These are phyloP conservation scores for Adoxophyes honmai DNA, from an alignment of 1,140 invertebrate species.

Conservation along the genomic window DNA sequence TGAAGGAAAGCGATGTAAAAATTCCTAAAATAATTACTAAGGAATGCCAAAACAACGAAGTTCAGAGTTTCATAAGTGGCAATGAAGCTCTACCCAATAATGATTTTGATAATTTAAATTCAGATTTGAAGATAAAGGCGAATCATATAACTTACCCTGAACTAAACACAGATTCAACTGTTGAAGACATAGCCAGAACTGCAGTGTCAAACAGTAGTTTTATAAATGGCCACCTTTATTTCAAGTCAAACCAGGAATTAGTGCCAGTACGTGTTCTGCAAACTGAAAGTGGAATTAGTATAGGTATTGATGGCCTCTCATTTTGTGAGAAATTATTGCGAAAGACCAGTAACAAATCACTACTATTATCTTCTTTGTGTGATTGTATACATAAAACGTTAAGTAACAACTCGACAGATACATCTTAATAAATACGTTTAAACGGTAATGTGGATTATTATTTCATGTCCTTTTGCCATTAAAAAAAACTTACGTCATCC, in stretches of 20 bases:
- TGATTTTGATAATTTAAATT: too few relatives aligned
- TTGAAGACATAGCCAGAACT: too few relatives aligned
- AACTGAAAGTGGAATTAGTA: conserved; percentile 21
- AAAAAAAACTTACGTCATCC: too few relatives aligned
- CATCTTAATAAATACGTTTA: too few relatives aligned
- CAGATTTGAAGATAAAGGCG: too few relatives aligned
- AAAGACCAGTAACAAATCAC: background rate
- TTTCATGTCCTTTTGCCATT: too few relatives aligned
- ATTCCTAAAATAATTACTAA: conserved; percentile 19
- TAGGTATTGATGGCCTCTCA: conserved; percentile 26
- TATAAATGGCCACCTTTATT: conserved; percentile 27
- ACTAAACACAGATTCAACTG: too few relatives aligned
- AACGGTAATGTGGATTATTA: too few relatives aligned
- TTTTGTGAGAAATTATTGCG: conserved; percentile 26
- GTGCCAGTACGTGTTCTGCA: conserved; percentile 31
- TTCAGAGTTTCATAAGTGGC: conserved; percentile 13
- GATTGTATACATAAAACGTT: conserved; percentile 21
- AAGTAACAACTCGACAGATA: background rate
- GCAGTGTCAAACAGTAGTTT: background rate
- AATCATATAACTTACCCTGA: too few relatives aligned
- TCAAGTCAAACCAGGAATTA: conserved; percentile 20
- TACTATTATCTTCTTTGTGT: conserved; percentile 25
- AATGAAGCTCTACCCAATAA: conserved; percentile 14
- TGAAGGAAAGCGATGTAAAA: conserved; percentile 12
- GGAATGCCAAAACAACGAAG: conserved; percentile 17